phyloP scores from a whole-genome alignment of 1,140 invertebrate species.

The Parasteatoda tepidariorum region DNA sequence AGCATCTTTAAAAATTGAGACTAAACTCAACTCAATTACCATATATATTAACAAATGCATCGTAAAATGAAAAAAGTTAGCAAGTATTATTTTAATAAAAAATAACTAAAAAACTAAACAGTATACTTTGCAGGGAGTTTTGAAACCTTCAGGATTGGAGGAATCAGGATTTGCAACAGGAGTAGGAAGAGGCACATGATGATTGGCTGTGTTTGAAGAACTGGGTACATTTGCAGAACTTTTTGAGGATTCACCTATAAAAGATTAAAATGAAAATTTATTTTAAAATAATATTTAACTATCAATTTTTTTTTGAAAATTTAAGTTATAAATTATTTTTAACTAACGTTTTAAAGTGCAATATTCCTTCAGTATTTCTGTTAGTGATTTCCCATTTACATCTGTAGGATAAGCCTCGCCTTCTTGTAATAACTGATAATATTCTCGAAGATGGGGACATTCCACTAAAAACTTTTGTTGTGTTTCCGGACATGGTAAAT shows the following conservation, averaged over 20 bases:
- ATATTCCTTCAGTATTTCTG: constrained; percentile 41
- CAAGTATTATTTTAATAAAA: too few species aligned
- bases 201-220: too few species aligned
- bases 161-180: neutral
- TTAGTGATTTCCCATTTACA: constrained; percentile 31
- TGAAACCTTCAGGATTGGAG: neutral
- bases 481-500: constrained; percentile 22
- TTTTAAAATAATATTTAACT: neutral
- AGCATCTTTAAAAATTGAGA: too few species aligned
- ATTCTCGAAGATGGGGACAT: constrained; percentile 26
- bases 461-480: constrained; percentile 40
- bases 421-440: constrained; percentile 6
- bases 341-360: constrained; percentile 22
- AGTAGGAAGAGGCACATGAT: neutral
- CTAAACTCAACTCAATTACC: too few species aligned
- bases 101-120: too few species aligned
- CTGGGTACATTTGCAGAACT: too few species aligned
- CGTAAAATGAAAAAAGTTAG: too few species aligned
- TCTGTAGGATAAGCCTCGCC: constrained; percentile 30
- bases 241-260: neutral
- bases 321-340: too few species aligned
- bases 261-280: neutral
- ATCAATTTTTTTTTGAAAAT: neutral
- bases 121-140: constrained; percentile 13
- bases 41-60: too few species aligned